Evolutionary conservation across 2,113 vertebrate species (phyloP).

Genomic region (Crotalus horridus): DNA sequence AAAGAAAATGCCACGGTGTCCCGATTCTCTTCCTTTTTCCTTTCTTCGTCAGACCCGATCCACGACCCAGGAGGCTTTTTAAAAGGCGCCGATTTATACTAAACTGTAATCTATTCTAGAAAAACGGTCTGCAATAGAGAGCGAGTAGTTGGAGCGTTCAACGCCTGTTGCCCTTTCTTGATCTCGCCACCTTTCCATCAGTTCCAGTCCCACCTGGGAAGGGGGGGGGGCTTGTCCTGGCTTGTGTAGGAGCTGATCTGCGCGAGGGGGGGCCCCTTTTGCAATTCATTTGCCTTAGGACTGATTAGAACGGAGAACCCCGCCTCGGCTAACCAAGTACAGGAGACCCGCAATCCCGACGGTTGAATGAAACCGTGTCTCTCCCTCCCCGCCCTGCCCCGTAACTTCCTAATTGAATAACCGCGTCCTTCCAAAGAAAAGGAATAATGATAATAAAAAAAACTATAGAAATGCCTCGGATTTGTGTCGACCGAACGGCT

Average conservation of each 20-base stretch:
- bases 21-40: not conserved
- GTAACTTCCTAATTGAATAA: conserved; percentile 81
- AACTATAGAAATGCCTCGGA: conserved; percentile 86
- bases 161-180: not conserved
- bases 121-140: not conserved
- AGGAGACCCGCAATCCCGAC: conserved; percentile 80
- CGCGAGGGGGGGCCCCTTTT: conserved; percentile 26
- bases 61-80: not conserved
- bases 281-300: conserved; percentile 64
- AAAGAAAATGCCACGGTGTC: not conserved
- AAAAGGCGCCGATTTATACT: not conserved
- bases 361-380: conserved; percentile 85
- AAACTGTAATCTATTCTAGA: too few relatives aligned
- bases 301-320: conserved; percentile 77
- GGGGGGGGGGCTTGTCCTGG: not conserved
- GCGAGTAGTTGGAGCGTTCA: too few relatives aligned
- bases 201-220: not conserved
- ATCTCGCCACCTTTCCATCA: not conserved
- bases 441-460: conserved; percentile 79
- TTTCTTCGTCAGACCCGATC: not conserved
- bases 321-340: conserved; percentile 75
- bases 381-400: conserved; percentile 77
- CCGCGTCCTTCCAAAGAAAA: conserved; percentile 80
- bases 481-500: conserved; percentile 87
- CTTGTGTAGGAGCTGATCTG: not conserved